A percentile compares a stretch with the other conserved stretches of the same genome.
Evolutionary conservation across 2,113 vertebrate genomes (phyloP).

Genomic region (Lepidothrix coronata): DNA sequence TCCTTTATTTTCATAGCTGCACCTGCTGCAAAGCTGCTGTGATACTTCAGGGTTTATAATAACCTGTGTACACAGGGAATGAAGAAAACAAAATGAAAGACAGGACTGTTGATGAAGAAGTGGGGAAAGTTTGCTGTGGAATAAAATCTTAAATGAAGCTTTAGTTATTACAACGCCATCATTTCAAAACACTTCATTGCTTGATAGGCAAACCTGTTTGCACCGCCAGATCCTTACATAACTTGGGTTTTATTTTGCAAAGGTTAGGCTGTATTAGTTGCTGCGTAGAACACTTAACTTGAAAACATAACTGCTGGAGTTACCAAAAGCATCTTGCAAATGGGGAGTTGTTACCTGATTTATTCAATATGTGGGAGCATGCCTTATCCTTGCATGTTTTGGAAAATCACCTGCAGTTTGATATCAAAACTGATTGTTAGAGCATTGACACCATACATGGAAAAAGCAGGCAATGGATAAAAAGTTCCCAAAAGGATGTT

Average conservation of each 20-base stretch:
- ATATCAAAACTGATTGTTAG: not conserved
- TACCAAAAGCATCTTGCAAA: not conserved
- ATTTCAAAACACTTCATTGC: not conserved
- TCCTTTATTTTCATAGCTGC: not conserved
- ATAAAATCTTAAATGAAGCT: not conserved
- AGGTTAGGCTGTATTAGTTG: not conserved
- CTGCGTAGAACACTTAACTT: not conserved
- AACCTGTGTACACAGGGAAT: not conserved
- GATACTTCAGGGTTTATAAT: not conserved
- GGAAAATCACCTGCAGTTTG: not conserved
- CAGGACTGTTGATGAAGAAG: not conserved
- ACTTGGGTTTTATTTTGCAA: constrained; percentile 2
- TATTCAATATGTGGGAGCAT: not conserved
- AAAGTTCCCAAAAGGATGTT: not conserved
- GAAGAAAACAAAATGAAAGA: not conserved
- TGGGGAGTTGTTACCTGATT: not conserved
- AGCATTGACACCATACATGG: not conserved
- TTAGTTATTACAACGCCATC: not conserved
- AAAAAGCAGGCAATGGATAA: not conserved
- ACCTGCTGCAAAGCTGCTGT: not conserved
- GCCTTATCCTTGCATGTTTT: not conserved
- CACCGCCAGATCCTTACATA: not conserved
- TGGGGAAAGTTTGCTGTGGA: not conserved
- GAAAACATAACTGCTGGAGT: not conserved
- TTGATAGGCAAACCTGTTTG: not conserved